Conservation (phyloP, 1,140 invertebrate species). For the Manduca sexta region DNA sequence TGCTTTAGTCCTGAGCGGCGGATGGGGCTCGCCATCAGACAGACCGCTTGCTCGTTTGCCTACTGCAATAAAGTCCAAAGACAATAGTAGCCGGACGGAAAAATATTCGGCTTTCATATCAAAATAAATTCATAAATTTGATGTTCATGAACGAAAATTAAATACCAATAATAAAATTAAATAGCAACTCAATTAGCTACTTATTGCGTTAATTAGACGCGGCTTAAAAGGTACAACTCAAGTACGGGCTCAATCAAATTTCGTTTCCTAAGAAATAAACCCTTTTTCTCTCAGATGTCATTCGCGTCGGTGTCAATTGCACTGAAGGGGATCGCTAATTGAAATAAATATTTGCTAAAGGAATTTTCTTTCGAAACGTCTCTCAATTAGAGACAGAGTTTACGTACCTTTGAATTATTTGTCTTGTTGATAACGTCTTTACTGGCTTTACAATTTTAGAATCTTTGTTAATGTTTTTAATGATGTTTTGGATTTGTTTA, state of each 20-base stretch:
- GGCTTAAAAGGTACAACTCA: slow-evolving; percentile 41
- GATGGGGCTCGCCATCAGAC: too few relatives aligned
- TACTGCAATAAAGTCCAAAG: too few relatives aligned
- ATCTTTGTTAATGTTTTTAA: too few relatives aligned
- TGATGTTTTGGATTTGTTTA: too few relatives aligned
- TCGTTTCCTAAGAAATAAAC: slow-evolving; percentile 41
- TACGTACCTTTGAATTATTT: slow-evolving; percentile 18
- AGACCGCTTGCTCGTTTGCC: too few relatives aligned
- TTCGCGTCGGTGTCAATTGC: slow-evolving; percentile 58
- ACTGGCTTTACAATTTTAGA: too few relatives aligned
- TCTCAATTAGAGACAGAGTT: slow-evolving; percentile 40
- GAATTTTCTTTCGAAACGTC: slow-evolving; percentile 48
- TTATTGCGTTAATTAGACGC: slow-evolving; percentile 51
- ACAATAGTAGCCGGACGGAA: too few relatives aligned
- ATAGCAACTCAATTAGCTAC: slow-evolving; percentile 37
- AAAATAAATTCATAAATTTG: too few relatives aligned
- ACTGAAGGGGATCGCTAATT: slow-evolving; percentile 44
- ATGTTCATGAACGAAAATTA: too few relatives aligned
- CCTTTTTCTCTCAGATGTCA: slow-evolving; percentile 66
- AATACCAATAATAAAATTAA: neutral
- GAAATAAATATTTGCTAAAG: slow-evolving; percentile 69
- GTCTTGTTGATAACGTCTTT: slow-evolving; percentile 10
- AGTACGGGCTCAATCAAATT: slow-evolving; percentile 51
- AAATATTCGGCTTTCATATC: too few relatives aligned
- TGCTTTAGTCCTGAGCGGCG: too few relatives aligned